phyloP scores from a whole-genome alignment of 2,888 invertebrate species.

The Calliphora vomitoria region DNA sequence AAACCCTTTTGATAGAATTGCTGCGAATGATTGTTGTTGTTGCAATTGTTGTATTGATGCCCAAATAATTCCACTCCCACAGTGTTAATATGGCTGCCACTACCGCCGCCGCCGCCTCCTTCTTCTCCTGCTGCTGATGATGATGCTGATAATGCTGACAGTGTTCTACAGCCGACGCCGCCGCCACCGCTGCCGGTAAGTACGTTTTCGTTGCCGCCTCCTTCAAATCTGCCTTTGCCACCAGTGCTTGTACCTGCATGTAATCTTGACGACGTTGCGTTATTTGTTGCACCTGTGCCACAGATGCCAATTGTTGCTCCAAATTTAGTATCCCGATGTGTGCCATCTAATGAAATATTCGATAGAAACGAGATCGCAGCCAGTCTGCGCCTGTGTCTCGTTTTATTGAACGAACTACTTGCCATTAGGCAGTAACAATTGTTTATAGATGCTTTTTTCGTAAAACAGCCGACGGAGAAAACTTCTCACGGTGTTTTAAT shows the following conservation, averaged over 20 bases:
- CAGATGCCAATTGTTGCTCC: conserved; percentile 84
- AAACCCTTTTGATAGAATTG: conserved; percentile 76
- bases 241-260: conserved; percentile 76
- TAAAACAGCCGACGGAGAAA: conserved; percentile 64
- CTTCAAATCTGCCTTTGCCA: conserved; percentile 59
- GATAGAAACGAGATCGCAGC: conserved; percentile 97
- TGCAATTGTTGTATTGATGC: conserved; percentile 77
- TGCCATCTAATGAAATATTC: conserved; percentile 97
- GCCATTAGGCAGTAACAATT: conserved; percentile 84
- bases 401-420: conserved; percentile 85
- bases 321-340: conserved; percentile 90
- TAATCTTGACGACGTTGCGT: conserved; percentile 77
- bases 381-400: conserved; percentile 92
- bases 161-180: conserved; percentile 45
- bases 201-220: conserved; percentile 62
- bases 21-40: conserved; percentile 75
- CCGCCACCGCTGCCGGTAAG: conserved; percentile 58
- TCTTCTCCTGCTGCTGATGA: conserved; percentile 24
- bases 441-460: conserved; percentile 55
- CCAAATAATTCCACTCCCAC: conserved; percentile 74
- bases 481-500: conserved; percentile 54
- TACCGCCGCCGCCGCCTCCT: too few relatives aligned
- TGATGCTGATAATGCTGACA: conserved; percentile 30
- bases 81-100: conserved; percentile 57
- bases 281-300: conserved; percentile 76